Evolutionary conservation across 2,888 invertebrate genomes (phyloP).

Genomic region (Caenorhabditis uteleia): DNA sequence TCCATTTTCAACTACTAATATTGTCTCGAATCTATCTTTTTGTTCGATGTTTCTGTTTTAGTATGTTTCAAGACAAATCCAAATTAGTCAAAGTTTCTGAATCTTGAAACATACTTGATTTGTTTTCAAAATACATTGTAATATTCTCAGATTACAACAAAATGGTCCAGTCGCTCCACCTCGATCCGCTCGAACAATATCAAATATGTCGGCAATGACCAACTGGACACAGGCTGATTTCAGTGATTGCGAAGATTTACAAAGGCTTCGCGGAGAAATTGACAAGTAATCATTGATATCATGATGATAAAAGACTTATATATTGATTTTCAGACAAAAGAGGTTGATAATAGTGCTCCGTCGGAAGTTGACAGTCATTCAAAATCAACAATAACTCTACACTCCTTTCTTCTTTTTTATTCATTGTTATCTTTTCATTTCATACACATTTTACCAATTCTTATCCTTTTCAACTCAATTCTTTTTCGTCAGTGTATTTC

Average conservation of each 20-base stretch:
- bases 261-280: constrained; percentile 34
- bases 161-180: constrained; percentile 33
- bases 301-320: not conserved
- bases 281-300: constrained; percentile 34
- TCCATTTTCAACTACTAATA: too few relatives aligned
- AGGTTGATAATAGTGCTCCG: constrained; percentile 62
- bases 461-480: too few relatives aligned
- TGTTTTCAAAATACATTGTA: not conserved
- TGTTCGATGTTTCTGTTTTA: too few relatives aligned
- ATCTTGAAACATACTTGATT: not conserved
- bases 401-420: not conserved
- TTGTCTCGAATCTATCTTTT: not conserved
- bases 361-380: too few relatives aligned
- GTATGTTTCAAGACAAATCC: too few relatives aligned
- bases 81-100: too few relatives aligned
- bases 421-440: too few relatives aligned
- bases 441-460: too few relatives aligned
- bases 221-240: constrained; percentile 47
- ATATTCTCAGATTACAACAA: constrained; percentile 15
- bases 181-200: constrained; percentile 35
- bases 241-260: constrained; percentile 46
- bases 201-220: constrained; percentile 48
- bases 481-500: too few relatives aligned
- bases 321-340: constrained; percentile 55
- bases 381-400: not conserved